Evolutionary conservation across 2,888 invertebrate species (phyloP), one percentile per base, ranked within the genome.

Genomic region (Acrobeloides nanus): DNA sequence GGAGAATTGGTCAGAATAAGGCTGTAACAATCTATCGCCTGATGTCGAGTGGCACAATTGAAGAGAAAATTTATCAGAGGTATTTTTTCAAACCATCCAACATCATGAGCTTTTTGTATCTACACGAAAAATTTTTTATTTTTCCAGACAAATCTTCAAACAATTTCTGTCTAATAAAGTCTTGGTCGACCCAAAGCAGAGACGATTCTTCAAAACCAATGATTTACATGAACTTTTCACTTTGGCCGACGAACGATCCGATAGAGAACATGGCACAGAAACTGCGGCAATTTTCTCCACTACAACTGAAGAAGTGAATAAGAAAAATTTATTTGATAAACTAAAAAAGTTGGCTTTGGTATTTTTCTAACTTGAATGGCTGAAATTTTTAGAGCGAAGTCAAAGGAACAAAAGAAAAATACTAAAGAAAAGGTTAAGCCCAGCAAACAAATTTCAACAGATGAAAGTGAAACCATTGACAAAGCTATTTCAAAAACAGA

Each of bases 131-230:
- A n/a, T n/a, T n/a, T n/a, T n/a, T n/a, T n/a, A n/a, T n/a, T n/a
- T n/a, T n/a, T n/a, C n/a, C n/a, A n/a, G 90, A 48, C 90, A 92
- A 80, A 85, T 92, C 58, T 92, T 89, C 78, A 92, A 92, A 76
- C 85, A 89, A 74, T 84, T 89, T 64, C 77, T 92, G 8, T 86
- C 88, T 42, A 89, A 89, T 72, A 84, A 86, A 76, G 84, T 92
- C 32, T 79, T 92, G 48, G 82, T 87, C 68, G 87, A 92, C 76
- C 89, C 90, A 1, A 84, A 84, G 62, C 90, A 90, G 73, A 83
- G 85, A 57, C 82, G 86, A 18, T 84, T 90, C 72, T 85, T 92
- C 69, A 88, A 86, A 73, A 84, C 86, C 5, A 87, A 87, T 62
- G 87, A 89, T 75, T 77, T 92, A 38, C 83, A 84, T 66, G 89